Conservation (phyloP, 2,888 invertebrate species). For the Drosophila antonietae region DNA sequence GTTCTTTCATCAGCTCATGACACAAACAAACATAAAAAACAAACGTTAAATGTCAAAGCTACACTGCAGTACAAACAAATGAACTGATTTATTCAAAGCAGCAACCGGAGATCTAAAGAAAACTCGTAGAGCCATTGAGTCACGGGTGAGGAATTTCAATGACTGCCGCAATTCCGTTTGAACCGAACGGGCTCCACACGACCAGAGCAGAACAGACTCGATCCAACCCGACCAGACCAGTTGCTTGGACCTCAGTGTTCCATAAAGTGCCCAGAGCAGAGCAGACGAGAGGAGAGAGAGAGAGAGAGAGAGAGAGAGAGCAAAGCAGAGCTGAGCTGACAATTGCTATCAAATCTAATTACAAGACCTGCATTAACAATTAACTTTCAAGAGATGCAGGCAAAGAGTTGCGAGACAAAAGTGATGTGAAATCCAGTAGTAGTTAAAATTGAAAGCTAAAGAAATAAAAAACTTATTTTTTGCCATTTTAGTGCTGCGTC, state of each 20-base stretch:
- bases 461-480: not conserved
- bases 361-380: not conserved
- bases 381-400: not conserved
- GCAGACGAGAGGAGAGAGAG: not conserved
- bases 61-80: constrained; percentile 10
- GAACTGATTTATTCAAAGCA: constrained; percentile 37
- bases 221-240: not conserved
- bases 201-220: constrained; percentile 2
- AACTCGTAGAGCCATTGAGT: constrained; percentile 18
- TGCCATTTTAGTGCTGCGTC: not conserved
- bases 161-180: constrained; percentile 22
- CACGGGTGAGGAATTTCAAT: constrained; percentile 36
- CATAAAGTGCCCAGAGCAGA: not conserved
- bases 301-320: too few relatives aligned
- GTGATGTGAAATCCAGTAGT: not conserved
- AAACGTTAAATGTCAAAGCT: constrained; percentile 46
- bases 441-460: not conserved
- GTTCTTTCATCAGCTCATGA: constrained; percentile 12
- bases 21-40: not conserved
- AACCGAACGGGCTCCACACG: not conserved
- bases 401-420: not conserved
- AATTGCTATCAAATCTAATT: constrained; percentile 5
- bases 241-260: not conserved
- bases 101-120: not conserved
- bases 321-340: not conserved